Base-by-base conservation (phyloP, 2,888 invertebrate genomes). In the Agrilus biguttatus region DNA sequence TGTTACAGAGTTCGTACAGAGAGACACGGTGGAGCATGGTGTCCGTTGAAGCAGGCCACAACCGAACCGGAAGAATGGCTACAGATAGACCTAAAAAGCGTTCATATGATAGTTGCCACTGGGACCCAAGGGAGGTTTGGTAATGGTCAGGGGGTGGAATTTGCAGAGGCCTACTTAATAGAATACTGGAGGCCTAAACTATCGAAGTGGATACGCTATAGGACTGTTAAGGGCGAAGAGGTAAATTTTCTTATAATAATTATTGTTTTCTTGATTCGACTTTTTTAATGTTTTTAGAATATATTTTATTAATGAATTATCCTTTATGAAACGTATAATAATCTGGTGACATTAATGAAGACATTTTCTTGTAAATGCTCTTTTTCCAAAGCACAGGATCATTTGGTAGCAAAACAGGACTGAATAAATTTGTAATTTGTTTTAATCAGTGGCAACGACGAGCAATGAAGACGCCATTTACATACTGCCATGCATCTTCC, bases 101-200 rank as follows among this genome's bases (percentile, higher is more conserved):
- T 86, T 37, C 83, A 83, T 67, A 80, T 90, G 62, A 78, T 93
- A 61, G 87, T 88, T 1, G 84, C 78, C n/a, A 77, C 85, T 12
- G 80, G 78, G 52, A 83, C 83, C 2, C 92, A 92, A 68, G 93
- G 93, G 21, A 77, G 93, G 40, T 92, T 90, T 63, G 92, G 91
- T 19, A 90, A 90, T 65, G 91, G 91, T 35, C 80, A 85, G 62
- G 92, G 92, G 14, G 81, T 79, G 54, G 92, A 93, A 65, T 93
- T 73, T 67, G 80, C 88, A 6, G 88, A 90, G 63, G 77, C 79
- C 35, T 92, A 88, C 66, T 72, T 83, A 54, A 63, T 92, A 46
- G 88, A 89, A 59, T 90, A 90, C 65, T 86, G 83, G 82, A 68
- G 88, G 51, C 84, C 86, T 8, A 74, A 77, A 51, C 68, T 87